Evolutionary conservation across 2,888 invertebrate species (phyloP), one percentile per base, ranked within the genome.

Genomic region (Hypercompe scribonia): DNA sequence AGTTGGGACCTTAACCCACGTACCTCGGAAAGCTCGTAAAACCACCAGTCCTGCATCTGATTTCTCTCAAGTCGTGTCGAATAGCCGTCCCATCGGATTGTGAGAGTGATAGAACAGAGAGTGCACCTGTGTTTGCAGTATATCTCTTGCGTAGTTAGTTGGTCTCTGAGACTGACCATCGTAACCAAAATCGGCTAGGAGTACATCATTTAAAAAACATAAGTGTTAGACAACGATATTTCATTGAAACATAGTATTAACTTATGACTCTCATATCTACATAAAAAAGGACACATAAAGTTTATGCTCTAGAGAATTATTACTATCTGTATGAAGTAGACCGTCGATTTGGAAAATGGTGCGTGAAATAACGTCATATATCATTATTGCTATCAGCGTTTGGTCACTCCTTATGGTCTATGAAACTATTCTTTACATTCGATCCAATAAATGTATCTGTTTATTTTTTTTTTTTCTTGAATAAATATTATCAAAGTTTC

Each of bases 381-480:
- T 84, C 82, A 81, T 77, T 78, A 81, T 71, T 79, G 77, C 72
- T 84, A 84, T 83, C 82, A 76, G 76, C 65, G 69, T 75, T 74
- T 76, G 80, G 73, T 78, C 84, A 77, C 74, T 80, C 76, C 71
- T 77, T 66, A 46, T 73, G 72, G 72, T 77, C 77, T 73, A 65
- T 76, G 67, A 67, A 71, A 74, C 46, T 67, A 71, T 63, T 64
- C 68, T 75, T 61, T 79, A 74, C 74, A 83, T 82, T 76, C 75
- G 79, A 74, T 78, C 82, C 77, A 78, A 75, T 78, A 72, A 63
- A 68, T 67, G 73, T 66, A 28, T 68, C 66, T 34, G 39, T 64
- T 58, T 39, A 46, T 18, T 68, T 64, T 68, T 24, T 65, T 42
- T 31, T 11, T 11, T 11, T 1, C 2, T 28, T 39, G 50, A n/a